Base-by-base conservation (phyloP, 2,888 invertebrate genomes). In the Colletes collaris region DNA sequence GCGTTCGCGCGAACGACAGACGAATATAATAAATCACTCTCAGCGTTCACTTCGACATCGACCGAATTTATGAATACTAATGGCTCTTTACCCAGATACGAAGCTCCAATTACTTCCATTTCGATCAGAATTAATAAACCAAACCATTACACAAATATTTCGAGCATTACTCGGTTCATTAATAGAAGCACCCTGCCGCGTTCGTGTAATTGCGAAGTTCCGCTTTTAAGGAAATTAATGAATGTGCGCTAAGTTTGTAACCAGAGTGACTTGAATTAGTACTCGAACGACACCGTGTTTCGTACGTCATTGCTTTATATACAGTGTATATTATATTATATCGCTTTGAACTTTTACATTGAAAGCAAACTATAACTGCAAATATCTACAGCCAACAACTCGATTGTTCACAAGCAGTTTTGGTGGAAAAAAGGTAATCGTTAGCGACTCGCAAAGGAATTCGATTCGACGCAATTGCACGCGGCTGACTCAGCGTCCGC, bases 71-170 rank as follows among this genome's bases (percentile, higher is more conserved):
- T 53, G 44, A 72, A 64, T 68, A 27, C 59, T 68, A 68, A 79
- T 79, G 73, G 52, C 53, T 55, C 72, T 67, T 79, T 71, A 64
- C 35, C 67, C 56, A 63, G 63, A 58, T 59, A 53, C 59, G 63
- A 72, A 49, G 37, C 52, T 72, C 65, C 79, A 79, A 72, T 79
- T 79, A 79, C 67, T 72, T 70, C 27, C 49, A 52, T 44, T 27
- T 44, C 63, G 10, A 67, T 67, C 53, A 44, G 53, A 64, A 79
- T 79, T 79, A 79, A 79, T 72, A 79, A 79, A 79, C 56, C 46
- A 27, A 46, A 53, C 60, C 50, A 40, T 78, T 79, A 35, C 13
- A 55, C 56, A 40, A 52, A 52, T n/a, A 53, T 52, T 56, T 77
- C 63, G 10, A 49, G 78, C 35, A 53, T 64, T 49, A 13, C 49